These are phyloP conservation scores for Argya squamiceps DNA, from an alignment of 2,797 vertebrate genomes.

Conservation along the genomic window DNA sequence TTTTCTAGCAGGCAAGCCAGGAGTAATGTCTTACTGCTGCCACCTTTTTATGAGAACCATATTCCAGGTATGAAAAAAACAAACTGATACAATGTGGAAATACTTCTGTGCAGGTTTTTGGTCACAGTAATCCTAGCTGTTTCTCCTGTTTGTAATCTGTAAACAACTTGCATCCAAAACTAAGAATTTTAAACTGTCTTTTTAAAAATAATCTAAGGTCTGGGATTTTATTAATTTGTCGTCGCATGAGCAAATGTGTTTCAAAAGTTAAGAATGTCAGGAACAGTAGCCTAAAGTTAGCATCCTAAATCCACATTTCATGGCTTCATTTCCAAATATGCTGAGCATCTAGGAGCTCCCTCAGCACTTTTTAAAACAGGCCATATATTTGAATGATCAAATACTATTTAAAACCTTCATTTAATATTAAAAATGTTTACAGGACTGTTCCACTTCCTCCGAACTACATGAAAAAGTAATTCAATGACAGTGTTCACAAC, in stretches of 20 bases:
- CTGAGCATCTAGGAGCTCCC: conserved; percentile 13
- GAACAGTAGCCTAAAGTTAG: conserved; percentile 60
- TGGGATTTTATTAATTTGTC: background rate
- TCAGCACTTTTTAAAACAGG: background rate
- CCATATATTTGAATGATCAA: background rate
- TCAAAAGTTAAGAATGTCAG: conserved; percentile 44
- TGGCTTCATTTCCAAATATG: conserved; percentile 58
- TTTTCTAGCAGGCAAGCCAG: background rate
- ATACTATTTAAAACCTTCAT: background rate
- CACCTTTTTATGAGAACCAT: conserved; percentile 23
- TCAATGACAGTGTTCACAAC: background rate
- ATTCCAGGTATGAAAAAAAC: conserved; percentile 29
- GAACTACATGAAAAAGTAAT: background rate
- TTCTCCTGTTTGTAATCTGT: background rate
- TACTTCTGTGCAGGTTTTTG: background rate
- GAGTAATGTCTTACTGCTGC: background rate
- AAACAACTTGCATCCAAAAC: background rate
- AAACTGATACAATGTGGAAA: background rate
- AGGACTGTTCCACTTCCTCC: background rate
- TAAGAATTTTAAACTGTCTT: background rate
- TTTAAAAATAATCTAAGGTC: background rate
- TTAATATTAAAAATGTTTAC: background rate
- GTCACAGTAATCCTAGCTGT: background rate
- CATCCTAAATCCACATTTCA: conserved; percentile 64
- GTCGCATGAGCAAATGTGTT: background rate